A percentile compares a stretch with the other conserved stretches of the same genome.
phyloP scores from a whole-genome alignment of 2,888 invertebrate species.

The Epirrhoe alternata region DNA sequence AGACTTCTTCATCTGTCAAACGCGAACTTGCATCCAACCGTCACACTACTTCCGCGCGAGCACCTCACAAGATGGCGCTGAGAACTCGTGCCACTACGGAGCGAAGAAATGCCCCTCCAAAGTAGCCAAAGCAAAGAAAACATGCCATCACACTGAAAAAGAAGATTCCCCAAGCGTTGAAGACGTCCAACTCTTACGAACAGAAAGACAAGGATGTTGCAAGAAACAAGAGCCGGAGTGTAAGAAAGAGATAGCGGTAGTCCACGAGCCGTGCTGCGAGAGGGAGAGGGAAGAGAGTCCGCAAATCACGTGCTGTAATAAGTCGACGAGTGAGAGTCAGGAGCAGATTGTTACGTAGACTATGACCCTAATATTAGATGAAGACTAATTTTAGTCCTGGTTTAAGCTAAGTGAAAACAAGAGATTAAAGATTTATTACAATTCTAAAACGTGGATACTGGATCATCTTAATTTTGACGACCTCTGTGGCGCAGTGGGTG shows the following conservation, averaged over 20 bases:
- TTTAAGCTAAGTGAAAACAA: too few species aligned
- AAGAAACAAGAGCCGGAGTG: conserved; percentile 60
- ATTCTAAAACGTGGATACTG: too few species aligned
- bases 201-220: conserved; percentile 67
- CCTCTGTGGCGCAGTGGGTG: too few species aligned
- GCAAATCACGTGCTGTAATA: conserved; percentile 72
- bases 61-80: conserved; percentile 56
- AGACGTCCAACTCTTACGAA: conserved; percentile 65
- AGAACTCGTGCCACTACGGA: conserved; percentile 70
- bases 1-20: conserved; percentile 74
- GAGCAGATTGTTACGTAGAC: conserved; percentile 65
- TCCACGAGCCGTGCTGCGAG: conserved; percentile 51
- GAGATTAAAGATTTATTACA: too few species aligned
- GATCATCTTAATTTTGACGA: too few species aligned
- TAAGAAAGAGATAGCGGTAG: conserved; percentile 41
- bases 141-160: conserved; percentile 61
- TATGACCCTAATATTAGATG: background rate
- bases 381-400: too few species aligned
- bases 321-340: conserved; percentile 68
- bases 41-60: conserved; percentile 77
- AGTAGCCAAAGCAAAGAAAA: conserved; percentile 66
- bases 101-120: conserved; percentile 74
- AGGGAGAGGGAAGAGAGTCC: conserved; percentile 69
- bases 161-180: conserved; percentile 72
- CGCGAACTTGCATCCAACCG: conserved; percentile 76